Base-by-base conservation (phyloP, 2,888 invertebrate genomes). In the Andrena dorsata region DNA sequence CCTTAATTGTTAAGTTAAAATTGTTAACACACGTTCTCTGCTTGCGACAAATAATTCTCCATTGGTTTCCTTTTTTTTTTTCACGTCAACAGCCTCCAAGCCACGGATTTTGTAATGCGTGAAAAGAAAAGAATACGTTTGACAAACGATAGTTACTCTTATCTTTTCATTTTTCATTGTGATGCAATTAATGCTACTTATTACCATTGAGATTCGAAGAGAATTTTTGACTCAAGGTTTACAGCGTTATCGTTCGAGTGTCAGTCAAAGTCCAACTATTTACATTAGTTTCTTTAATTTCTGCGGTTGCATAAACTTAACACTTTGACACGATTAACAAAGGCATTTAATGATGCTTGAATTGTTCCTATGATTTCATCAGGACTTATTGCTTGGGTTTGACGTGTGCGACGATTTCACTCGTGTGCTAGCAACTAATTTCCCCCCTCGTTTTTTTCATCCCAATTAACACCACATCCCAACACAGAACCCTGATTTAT, bases 11-110 rank as follows among this genome's bases (percentile, higher is more conserved):
- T 65, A 58, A 35, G 58, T 76, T 60, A 0, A 28, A 63, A 13
- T 23, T 75, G 75, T 41, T 66, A 76, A 51, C 41, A 84, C 60
- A 58, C 61, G 53, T 69, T 72, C 73, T 73, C 75, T 49, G 83
- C 81, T 85, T 85, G 71, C 69, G 72, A 75, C 32, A 65, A 82
- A 66, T 75, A 61, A 68, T 77, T 74, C 58, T 73, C 23, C 30
- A 8, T n/a, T 28, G 65, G 49, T 68, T 78, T 61, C 28, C 13
- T 16, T 16, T 1, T 41, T 35, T 32, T 53, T 53, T 26, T 56
- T 63, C 47, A 68, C 49, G 51, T 41, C 41, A 66, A n/a, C 28
- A 35, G 2, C 16, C 20, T 41, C 20, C 16, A 5, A 32, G 63
- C 41, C 71, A 65, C 35, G 10, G 32, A 20, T 23, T 56, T 10